phyloP scores from a whole-genome alignment of 2,888 invertebrate species.

The Napeogenes inachia region DNA sequence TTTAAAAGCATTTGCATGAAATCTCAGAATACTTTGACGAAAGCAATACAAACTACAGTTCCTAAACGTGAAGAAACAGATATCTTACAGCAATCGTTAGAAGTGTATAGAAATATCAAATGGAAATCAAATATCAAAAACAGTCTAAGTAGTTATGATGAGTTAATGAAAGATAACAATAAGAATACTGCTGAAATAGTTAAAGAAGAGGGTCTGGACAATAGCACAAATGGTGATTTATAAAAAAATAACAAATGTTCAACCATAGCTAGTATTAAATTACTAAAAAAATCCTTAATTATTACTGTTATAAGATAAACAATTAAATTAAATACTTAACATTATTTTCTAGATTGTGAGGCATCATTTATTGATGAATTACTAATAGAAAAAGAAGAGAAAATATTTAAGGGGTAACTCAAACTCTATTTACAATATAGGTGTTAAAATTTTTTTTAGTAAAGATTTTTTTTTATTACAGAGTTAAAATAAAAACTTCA shows the following conservation, averaged over 20 bases:
- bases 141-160: neutral
- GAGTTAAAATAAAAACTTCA: slow-evolving; percentile 14
- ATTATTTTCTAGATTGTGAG: slow-evolving; percentile 14
- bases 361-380: slow-evolving; percentile 7
- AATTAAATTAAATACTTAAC: neutral
- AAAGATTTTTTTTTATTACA: slow-evolving; percentile 8
- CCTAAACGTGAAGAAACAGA: slow-evolving; percentile 14
- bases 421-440: neutral
- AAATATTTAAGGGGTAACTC: slow-evolving; percentile 13
- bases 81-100: slow-evolving; percentile 1
- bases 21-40: slow-evolving; percentile 51
- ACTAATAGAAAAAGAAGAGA: slow-evolving; percentile 9
- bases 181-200: slow-evolving; percentile 19
- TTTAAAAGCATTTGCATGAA: slow-evolving; percentile 64
- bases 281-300: no score
- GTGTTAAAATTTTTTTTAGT: neutral
- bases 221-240: slow-evolving; percentile 14
- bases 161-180: slow-evolving; percentile 14
- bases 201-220: slow-evolving; percentile 13
- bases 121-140: neutral
- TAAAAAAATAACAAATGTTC: neutral
- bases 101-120: neutral
- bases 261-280: no score
- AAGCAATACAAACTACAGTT: slow-evolving; percentile 4
- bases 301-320: no score